These are phyloP conservation scores for Hemithea aestivaria DNA, from an alignment of 2,888 invertebrate genomes.

Conservation along the genomic window DNA sequence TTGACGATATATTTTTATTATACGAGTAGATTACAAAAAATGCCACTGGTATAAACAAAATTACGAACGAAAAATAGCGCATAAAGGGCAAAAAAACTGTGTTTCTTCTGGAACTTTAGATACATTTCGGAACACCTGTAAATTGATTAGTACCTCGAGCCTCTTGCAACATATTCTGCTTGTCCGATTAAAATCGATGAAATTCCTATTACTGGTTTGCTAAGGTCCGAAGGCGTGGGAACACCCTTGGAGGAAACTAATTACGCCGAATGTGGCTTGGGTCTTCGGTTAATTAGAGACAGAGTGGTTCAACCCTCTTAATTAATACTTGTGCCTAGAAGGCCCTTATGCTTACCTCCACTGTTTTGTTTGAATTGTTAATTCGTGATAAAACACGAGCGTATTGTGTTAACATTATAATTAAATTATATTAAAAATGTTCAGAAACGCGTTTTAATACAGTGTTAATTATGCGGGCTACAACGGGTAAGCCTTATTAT, in stretches of 20 bases:
- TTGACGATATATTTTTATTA: too few species aligned
- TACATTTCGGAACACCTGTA: too few species aligned
- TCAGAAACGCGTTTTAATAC: constrained; percentile 14
- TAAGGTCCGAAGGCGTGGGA: constrained; percentile 68
- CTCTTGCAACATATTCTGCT: constrained; percentile 9
- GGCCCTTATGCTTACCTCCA: constrained; percentile 62
- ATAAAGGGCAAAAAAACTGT: too few species aligned
- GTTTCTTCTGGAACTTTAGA: too few species aligned
- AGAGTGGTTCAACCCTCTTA: constrained; percentile 75
- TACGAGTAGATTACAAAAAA: too few species aligned
- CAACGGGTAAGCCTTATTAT: too few species aligned
- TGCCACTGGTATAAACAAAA: too few species aligned
- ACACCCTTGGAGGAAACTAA: constrained; percentile 73
- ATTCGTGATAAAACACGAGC: constrained; percentile 64
- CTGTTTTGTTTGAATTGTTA: constrained; percentile 74
- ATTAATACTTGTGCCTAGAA: constrained; percentile 74
- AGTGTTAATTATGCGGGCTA: constrained; percentile 1
- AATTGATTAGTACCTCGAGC: too few species aligned
- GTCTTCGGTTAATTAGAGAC: constrained; percentile 77
- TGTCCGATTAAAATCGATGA: constrained; percentile 61
- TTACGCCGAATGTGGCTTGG: constrained; percentile 73
- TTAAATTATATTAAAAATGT: constrained; percentile 41
- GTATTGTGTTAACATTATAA: constrained; percentile 58
- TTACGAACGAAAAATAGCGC: too few species aligned
- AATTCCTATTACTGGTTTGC: constrained; percentile 57